A percentile compares a stretch with the other conserved stretches of the same genome.
Conservation (phyloP, 2,113 vertebrate genomes). For the Gymnobelideus leadbeateri region DNA sequence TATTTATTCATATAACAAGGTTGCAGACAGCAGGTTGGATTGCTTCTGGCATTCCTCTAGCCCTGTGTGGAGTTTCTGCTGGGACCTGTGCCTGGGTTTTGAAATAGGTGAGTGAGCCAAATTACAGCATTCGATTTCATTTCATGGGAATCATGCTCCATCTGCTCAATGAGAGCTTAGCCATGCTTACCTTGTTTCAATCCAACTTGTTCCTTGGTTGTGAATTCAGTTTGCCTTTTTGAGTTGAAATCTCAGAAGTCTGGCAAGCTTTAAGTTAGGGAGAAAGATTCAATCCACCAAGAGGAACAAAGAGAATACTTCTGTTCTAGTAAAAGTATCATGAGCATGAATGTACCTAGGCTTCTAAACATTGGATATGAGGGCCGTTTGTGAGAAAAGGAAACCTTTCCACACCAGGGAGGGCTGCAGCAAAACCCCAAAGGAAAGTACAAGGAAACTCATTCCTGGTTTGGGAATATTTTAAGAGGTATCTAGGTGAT, state of each 20-base stretch:
- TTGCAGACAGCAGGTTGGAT: slow-evolving; percentile 34
- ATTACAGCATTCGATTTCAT: not conserved
- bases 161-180: not conserved
- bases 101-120: not conserved
- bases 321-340: not conserved
- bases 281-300: not conserved
- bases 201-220: slow-evolving; percentile 13
- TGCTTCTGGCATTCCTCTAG: slow-evolving; percentile 38
- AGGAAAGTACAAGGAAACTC: not conserved
- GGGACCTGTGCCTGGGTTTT: slow-evolving; percentile 2
- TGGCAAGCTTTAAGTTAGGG: slow-evolving; percentile 8
- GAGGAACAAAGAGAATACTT: not conserved
- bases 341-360: not conserved
- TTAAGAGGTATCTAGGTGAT: not conserved
- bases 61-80: not conserved
- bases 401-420: not conserved
- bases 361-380: not conserved
- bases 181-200: slow-evolving; percentile 9
- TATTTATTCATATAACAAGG: slow-evolving; percentile 17
- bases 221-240: not conserved
- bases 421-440: not conserved
- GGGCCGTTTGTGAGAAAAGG: not conserved
- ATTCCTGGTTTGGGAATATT: not conserved
- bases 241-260: slow-evolving; percentile 1
- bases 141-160: not conserved